These are phyloP conservation scores for Amphipoea oculea DNA, from an alignment of 2,888 invertebrate species.

Conservation along the genomic window DNA sequence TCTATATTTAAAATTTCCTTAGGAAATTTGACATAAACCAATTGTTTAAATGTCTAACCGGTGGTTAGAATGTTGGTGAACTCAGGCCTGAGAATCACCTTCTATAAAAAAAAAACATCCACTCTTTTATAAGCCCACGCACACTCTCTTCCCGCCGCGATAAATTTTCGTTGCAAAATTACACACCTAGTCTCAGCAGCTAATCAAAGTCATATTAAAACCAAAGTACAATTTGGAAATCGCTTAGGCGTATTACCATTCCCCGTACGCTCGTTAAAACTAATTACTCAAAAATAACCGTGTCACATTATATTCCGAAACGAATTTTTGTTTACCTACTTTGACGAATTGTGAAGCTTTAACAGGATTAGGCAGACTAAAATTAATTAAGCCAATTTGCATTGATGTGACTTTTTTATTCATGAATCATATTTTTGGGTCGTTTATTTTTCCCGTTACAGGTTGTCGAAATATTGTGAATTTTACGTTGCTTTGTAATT, in stretches of 20 bases:
- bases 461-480: conserved; percentile 36
- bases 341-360: conserved; percentile 66
- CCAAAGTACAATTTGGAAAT: conserved; percentile 55
- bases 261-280: conserved; percentile 65
- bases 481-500: conserved; percentile 16
- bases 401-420: conserved; percentile 59
- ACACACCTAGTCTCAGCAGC: conserved; percentile 18
- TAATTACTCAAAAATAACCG: conserved; percentile 73
- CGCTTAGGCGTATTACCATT: conserved; percentile 34
- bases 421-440: conserved; percentile 43
- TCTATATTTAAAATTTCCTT: no score
- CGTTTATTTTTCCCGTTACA: conserved; percentile 9
- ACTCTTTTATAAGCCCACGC: background rate
- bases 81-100: no score
- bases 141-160: conserved; percentile 2
- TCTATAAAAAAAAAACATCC: background rate
- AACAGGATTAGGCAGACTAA: conserved; percentile 45
- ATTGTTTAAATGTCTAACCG: no score
- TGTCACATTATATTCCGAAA: conserved; percentile 66
- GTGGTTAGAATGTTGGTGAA: no score
- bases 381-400: conserved; percentile 59
- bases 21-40: no score
- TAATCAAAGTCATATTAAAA: conserved; percentile 62
- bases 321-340: conserved; percentile 73
- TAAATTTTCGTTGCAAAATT: conserved; percentile 29